Conservation (phyloP, 2,797 vertebrate genomes). For the Acropternis orthonyx region DNA sequence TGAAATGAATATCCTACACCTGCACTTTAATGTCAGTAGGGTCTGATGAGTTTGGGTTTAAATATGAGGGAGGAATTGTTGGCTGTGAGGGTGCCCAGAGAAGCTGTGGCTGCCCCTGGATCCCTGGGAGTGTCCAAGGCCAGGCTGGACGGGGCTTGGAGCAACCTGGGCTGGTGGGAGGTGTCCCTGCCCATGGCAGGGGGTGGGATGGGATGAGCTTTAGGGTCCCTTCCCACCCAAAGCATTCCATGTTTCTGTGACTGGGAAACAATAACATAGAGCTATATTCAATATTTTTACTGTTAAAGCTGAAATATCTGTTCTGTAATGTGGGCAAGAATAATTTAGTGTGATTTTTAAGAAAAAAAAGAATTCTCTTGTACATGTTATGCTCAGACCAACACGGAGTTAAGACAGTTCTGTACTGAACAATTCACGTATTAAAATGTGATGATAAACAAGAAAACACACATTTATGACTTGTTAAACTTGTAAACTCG, state of each 20-base stretch:
- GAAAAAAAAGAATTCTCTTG: not conserved
- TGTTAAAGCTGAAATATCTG: not conserved
- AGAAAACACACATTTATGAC: accelerated
- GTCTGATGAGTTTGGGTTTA: not conserved
- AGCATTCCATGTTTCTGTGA: not conserved
- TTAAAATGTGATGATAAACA: not conserved
- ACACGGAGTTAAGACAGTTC: not conserved
- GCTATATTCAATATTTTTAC: not conserved
- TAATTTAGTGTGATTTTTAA: not conserved
- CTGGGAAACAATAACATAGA: not conserved
- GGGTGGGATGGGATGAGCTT: not conserved
- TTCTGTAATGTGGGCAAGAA: not conserved
- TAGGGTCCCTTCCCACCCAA: not conserved
- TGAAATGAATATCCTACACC: not conserved
- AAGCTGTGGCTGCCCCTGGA: not conserved
- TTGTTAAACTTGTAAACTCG: not conserved
- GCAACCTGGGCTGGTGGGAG: accelerated
- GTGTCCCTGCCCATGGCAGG: not conserved
- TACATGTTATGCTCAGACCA: not conserved
- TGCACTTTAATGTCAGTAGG: not conserved
- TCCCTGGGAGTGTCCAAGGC: not conserved
- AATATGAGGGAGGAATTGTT: not conserved
- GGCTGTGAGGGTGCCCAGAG: not conserved
- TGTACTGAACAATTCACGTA: accelerated
- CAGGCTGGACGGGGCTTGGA: accelerated